Evolutionary conservation across 2,888 invertebrate genomes (phyloP).

Genomic region (Sisyra terminalis): DNA sequence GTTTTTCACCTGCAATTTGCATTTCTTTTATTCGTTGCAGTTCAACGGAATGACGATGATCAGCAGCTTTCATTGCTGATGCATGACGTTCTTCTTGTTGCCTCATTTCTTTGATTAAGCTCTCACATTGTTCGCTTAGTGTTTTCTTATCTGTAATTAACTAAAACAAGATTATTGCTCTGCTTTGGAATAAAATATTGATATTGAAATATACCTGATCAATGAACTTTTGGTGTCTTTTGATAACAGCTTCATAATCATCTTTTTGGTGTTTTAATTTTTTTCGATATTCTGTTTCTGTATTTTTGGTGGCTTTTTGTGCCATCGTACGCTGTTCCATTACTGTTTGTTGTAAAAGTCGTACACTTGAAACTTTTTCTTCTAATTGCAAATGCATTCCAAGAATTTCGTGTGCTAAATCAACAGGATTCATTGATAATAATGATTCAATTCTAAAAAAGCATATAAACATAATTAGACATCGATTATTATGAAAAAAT

Average conservation of each 20-base stretch:
- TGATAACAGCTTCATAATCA: slow-evolving; percentile 56
- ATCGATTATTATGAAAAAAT: no score
- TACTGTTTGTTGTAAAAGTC: slow-evolving; percentile 39
- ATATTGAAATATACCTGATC: slow-evolving; percentile 37
- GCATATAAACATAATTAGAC: neutral
- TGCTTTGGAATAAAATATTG: slow-evolving; percentile 2
- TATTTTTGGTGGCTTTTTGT: slow-evolving; percentile 24
- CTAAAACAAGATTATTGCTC: slow-evolving; percentile 21
- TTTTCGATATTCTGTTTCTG: slow-evolving; percentile 26
- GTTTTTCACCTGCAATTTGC: slow-evolving; percentile 60
- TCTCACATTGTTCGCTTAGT: slow-evolving; percentile 56
- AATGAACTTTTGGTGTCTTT: slow-evolving; percentile 67
- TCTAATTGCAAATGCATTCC: slow-evolving; percentile 41
- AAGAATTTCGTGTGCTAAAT: slow-evolving; percentile 42
- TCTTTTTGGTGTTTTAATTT: slow-evolving; percentile 41
- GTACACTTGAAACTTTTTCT: slow-evolving; percentile 40
- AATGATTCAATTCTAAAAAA: slow-evolving; percentile 35
- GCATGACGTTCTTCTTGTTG: slow-evolving; percentile 48
- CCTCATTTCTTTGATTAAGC: slow-evolving; percentile 44
- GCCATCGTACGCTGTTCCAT: slow-evolving; percentile 35
- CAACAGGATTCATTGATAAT: slow-evolving; percentile 35
- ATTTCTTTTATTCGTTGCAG: slow-evolving; percentile 58
- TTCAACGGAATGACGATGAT: slow-evolving; percentile 61
- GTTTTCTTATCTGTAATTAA: slow-evolving; percentile 64
- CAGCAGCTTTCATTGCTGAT: slow-evolving; percentile 46